A percentile compares a stretch with the other conserved stretches of the same genome.
Conservation (phyloP, 1,140 invertebrate species). For the Tribolium castaneum region DNA sequence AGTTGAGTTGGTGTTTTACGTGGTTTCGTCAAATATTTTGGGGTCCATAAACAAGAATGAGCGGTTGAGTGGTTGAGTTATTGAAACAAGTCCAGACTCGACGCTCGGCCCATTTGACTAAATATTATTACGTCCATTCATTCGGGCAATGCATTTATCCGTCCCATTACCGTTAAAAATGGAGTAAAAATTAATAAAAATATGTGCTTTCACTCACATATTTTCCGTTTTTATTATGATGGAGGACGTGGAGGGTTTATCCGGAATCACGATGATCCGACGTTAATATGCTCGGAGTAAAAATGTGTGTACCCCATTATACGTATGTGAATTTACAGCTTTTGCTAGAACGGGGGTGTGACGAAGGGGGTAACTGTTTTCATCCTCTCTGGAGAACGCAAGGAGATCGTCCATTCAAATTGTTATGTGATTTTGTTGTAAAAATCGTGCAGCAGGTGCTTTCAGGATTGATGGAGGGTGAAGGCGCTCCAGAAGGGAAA, state of each 20-base stretch:
- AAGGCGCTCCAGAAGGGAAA: constrained; percentile 16
- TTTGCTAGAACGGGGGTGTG: constrained; percentile 31
- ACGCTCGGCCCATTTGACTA: constrained; percentile 37
- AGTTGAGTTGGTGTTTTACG: too few species aligned
- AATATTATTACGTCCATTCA: constrained; percentile 54
- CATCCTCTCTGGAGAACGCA: not conserved
- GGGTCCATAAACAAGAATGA: constrained; percentile 31
- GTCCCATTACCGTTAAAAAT: constrained; percentile 56
- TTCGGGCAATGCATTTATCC: constrained; percentile 47
- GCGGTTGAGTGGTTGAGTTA: constrained; percentile 19
- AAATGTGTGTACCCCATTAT: constrained; percentile 60
- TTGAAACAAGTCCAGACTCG: not conserved
- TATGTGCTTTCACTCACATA: constrained; percentile 52
- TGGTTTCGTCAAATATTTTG: not conserved
- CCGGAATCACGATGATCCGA: constrained; percentile 54
- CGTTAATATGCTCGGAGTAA: constrained; percentile 58
- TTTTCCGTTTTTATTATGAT: constrained; percentile 60
- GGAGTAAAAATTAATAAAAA: constrained; percentile 59
- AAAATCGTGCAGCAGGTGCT: constrained; percentile 43
- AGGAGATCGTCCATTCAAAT: constrained; percentile 26
- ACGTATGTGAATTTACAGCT: constrained; percentile 57
- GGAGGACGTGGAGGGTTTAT: constrained; percentile 52
- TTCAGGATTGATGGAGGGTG: constrained; percentile 35
- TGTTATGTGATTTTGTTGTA: constrained; percentile 30
- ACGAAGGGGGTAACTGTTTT: constrained; percentile 33